Evolutionary conservation across 2,113 vertebrate species (phyloP).

Genomic region (human (Homo sapiens)): DNA sequence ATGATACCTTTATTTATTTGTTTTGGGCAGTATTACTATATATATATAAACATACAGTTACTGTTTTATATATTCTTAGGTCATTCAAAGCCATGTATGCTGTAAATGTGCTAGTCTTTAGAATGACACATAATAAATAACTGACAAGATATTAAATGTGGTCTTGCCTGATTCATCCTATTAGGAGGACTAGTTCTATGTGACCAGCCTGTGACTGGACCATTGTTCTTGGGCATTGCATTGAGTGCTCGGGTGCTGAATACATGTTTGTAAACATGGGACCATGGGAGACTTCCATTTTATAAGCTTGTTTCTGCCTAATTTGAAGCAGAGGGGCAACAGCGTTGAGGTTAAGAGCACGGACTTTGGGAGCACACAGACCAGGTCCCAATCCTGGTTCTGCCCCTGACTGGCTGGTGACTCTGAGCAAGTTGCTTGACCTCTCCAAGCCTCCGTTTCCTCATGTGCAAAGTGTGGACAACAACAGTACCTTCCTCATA

Average conservation of each 20-base stretch:
- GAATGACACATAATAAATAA: slow-evolving; percentile 86
- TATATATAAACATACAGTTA: slow-evolving; percentile 84
- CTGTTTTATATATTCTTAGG: slow-evolving; percentile 88
- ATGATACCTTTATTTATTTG: slow-evolving; percentile 90
- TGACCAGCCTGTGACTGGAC: not conserved
- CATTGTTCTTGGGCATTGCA: rapidly evolving
- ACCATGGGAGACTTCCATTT: not conserved
- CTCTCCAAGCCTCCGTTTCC: not conserved
- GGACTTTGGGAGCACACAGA: not conserved
- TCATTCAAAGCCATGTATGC: slow-evolving; percentile 85
- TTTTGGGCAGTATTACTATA: slow-evolving; percentile 87
- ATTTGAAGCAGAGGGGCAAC: not conserved
- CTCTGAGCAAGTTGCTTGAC: not conserved
- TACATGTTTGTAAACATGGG: not conserved
- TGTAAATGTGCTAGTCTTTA: slow-evolving; percentile 90
- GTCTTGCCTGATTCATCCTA: slow-evolving; percentile 32
- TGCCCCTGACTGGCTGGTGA: not conserved
- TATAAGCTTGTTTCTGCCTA: not conserved
- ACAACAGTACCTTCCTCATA: rapidly evolving
- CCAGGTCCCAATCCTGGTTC: not conserved
- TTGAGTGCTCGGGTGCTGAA: not conserved
- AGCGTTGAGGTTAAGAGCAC: not conserved
- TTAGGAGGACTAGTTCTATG: not conserved
- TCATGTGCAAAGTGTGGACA: rapidly evolving
- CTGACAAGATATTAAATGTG: slow-evolving; percentile 76